phyloP scores from a whole-genome alignment of 2,888 invertebrate genomes.

The Thereva nobilitata region DNA sequence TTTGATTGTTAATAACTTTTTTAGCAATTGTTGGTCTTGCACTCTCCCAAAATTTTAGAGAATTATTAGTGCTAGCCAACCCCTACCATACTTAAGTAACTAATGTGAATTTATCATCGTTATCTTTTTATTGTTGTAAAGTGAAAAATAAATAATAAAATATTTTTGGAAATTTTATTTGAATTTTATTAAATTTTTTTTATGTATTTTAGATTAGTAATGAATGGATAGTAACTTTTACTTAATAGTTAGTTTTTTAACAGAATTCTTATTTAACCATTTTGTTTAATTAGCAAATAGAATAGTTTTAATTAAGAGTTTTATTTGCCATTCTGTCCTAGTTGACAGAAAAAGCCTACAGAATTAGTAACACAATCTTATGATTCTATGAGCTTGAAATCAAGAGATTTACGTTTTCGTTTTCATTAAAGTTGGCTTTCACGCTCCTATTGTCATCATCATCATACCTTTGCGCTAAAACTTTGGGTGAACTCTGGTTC shows the following conservation, averaged over 20 bases:
- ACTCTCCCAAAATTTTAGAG: constrained; percentile 11
- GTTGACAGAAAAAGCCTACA: no score
- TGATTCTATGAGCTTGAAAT: no score
- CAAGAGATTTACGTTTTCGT: no score
- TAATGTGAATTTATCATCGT: constrained; percentile 18
- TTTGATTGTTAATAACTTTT: constrained; percentile 13
- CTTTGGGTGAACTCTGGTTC: no score
- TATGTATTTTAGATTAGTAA: not conserved
- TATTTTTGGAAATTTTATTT: constrained; percentile 22
- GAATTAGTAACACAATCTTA: no score
- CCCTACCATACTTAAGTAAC: constrained; percentile 2
- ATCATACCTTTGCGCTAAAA: no score
- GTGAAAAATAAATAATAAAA: constrained; percentile 2
- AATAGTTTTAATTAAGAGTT: no score
- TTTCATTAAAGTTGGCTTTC: no score
- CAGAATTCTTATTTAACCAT: no score
- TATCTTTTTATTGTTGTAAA: constrained; percentile 28
- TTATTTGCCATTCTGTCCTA: no score
- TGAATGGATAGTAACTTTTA: not conserved
- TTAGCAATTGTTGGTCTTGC: constrained; percentile 29
- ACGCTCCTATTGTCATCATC: no score
- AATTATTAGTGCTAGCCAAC: constrained; percentile 26
- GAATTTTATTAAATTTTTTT: not conserved
- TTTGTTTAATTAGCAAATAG: not conserved
- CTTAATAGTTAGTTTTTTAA: not conserved